Conservation (phyloP, 2,113 vertebrate genomes). For the Phalacrocorax carbo region DNA sequence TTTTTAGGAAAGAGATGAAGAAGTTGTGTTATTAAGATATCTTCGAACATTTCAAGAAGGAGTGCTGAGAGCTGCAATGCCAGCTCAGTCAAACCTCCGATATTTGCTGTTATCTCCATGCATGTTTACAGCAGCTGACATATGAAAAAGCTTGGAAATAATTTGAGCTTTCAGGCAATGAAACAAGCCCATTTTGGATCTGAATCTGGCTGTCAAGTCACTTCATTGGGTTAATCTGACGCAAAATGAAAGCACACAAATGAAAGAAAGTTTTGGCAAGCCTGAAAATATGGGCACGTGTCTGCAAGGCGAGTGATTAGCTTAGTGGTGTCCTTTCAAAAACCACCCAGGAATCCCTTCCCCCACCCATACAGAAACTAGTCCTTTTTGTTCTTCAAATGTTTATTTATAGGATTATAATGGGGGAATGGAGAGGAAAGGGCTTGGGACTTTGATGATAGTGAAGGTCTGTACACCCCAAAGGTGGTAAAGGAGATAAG, state of each 20-base stretch:
- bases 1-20: not conserved
- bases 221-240: slow-evolving; percentile 17
- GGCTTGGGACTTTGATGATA: slow-evolving; percentile 57
- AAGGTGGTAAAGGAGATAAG: slow-evolving; percentile 50
- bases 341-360: not conserved
- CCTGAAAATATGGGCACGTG: not conserved
- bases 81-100: slow-evolving; percentile 5
- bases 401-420: slow-evolving; percentile 54
- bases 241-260: slow-evolving; percentile 41
- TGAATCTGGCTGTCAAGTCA: slow-evolving; percentile 30
- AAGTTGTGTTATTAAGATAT: not conserved
- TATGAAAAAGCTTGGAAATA: slow-evolving; percentile 42
- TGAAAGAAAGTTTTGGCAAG: not conserved
- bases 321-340: slow-evolving; percentile 15
- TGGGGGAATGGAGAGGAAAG: not conserved
- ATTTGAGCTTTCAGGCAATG: slow-evolving; percentile 16
- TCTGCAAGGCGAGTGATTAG: slow-evolving; percentile 16
- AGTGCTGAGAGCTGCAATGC: not conserved
- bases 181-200: slow-evolving; percentile 23
- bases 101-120: slow-evolving; percentile 1
- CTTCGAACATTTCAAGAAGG: not conserved
- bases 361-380: not conserved
- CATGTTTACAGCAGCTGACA: slow-evolving; percentile 19
- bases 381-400: slow-evolving; percentile 46
- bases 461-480: slow-evolving; percentile 15